These are phyloP conservation scores for Bufotes viridis DNA, from an alignment of 2,797 vertebrate species.

Conservation along the genomic window DNA sequence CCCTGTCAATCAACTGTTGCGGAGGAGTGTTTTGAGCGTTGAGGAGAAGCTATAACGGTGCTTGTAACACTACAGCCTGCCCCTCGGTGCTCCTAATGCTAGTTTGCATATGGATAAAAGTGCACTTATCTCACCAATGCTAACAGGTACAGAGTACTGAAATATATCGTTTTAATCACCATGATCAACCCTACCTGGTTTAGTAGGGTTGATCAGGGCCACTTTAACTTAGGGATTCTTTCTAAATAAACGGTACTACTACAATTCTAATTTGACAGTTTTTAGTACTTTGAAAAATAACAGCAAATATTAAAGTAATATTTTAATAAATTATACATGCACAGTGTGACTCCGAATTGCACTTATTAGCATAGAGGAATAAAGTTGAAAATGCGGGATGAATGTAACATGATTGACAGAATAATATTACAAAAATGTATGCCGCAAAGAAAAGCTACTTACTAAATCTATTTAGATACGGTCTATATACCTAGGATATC, in stretches of 20 bases:
- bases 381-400: constrained; percentile 13
- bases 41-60: too few relatives aligned
- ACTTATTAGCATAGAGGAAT: constrained; percentile 8
- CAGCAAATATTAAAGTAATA: constrained; percentile 5
- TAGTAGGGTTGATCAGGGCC: too few relatives aligned
- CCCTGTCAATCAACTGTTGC: too few relatives aligned
- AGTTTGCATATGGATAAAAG: too few relatives aligned
- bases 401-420: constrained; percentile 38
- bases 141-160: too few relatives aligned
- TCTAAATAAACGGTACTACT: not conserved
- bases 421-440: constrained; percentile 42
- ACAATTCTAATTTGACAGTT: not conserved
- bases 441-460: constrained; percentile 25
- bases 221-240: not conserved
- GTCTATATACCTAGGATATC: constrained; percentile 31
- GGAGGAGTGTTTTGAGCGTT: too few relatives aligned
- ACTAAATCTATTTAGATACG: constrained; percentile 40
- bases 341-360: not conserved
- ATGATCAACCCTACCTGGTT: too few relatives aligned
- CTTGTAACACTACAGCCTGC: too few relatives aligned
- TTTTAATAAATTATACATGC: constrained; percentile 10
- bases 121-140: too few relatives aligned
- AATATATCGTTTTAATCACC: too few relatives aligned
- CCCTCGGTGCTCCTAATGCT: too few relatives aligned
- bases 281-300: not conserved